Evolutionary conservation across 1,140 invertebrate species (phyloP), one percentile per base, ranked within the genome.

Genomic region (Orchestia grillus): DNA sequence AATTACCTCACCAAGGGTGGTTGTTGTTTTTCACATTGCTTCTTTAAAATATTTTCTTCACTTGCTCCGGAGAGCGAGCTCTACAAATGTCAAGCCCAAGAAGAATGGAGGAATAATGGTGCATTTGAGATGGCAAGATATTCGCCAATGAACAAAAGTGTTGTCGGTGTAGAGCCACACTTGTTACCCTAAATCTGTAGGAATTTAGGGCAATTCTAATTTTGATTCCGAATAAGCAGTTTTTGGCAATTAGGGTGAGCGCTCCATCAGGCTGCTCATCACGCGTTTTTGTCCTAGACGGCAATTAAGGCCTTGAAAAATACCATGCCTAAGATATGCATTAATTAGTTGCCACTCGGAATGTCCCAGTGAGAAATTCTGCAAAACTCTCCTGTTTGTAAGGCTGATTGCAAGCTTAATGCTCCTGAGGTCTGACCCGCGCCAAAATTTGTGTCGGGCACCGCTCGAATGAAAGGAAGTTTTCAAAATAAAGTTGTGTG

Each of bases 261-360:
- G 88, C 42, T 90, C 43, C 43, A 90, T 90, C 88, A 90, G 88
- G 41, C 47, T 44, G 92, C 92, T 45, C 92, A 94, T 94, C 92
- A 45, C 43, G 44, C 92, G 40, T 94, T 94, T 94, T 91, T 94
- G 6, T 44, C 92, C 92, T 44, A n/a, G 92, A 90, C 88, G 92
- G 92, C 92, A 94, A 94, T 94, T 94, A 94, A 90, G 92, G 44
- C 92, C 36, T 40, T 6, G 6, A 94, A 94, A 94, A 94, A 94
- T 94, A 94, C 44, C 92, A 44, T 94, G 92, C 92, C 92, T 94
- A 45, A 94, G 92, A 44, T 94, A 94, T 94, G 92, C 92, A 94
- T 94, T 94, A 94, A 94, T 94, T 44, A 94, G 44, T 94, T 94
- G 92, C 92, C 40, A 94, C 41, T 90, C 43, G 43, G 40, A 45